Base-by-base conservation (phyloP, 2,113 vertebrate genomes). In the Etheostoma spectabile region DNA sequence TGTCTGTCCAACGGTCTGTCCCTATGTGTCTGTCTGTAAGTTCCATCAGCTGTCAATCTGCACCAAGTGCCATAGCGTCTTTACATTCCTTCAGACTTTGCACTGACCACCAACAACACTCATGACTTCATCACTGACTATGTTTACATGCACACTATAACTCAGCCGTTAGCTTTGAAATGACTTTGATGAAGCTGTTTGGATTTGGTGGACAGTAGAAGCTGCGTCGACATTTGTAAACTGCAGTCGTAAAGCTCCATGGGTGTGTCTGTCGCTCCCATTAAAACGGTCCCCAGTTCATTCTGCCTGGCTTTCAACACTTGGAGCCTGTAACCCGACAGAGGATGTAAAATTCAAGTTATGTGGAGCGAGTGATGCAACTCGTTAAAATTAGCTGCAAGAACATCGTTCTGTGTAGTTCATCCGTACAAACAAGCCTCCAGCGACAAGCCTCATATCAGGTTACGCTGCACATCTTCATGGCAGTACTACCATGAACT, bases 51-150 rank as follows among this genome's bases (percentile, higher is more conserved):
- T 92, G 92, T 93, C 90, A 79, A 86, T 88, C 90, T 88, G 93
- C 93, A 95, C 92, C 92, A 95, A 95, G 94, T 95, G 95, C 95
- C 94, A 92, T 92, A 85, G 88, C 83, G 63, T 89, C 92, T 90
- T 93, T 90, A 95, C 95, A 95, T 95, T 95, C 95, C 95, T 91
- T 86, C 81, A 71, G 82, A 93, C 83, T 89, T 94, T 94, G 93
- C 89, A 93, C 93, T 92, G 91, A 93, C 88, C 85, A 55, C 81
- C 79, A 77, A 66, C 77, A 59, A 82, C 80, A 77, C 71, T 87
- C 75, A 87, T 83, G 71, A 89, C 85, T 55, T 88, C 70, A 66
- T 88, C 82, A 19, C 77, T 71, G 77, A 30, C 87, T 81, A 57
- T 72, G 87, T 86, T 92, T 86, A 88, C 92, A 86, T 91, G 91